Evolutionary conservation across 1,140 invertebrate species (phyloP).

Genomic region (Brachionus asplanchnoidis): DNA sequence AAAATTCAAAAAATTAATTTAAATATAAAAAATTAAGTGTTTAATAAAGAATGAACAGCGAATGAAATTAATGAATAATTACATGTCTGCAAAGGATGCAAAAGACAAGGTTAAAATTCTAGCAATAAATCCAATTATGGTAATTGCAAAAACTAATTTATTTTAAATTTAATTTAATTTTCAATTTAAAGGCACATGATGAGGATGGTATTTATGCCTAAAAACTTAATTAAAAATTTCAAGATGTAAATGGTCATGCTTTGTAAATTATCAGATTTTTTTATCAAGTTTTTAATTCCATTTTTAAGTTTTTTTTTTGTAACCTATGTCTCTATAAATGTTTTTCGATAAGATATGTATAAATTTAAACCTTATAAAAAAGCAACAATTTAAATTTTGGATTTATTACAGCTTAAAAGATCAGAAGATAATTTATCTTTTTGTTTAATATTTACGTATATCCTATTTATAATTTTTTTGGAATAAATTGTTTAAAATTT

Average conservation of each 20-base stretch:
- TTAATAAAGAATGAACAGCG: conserved; percentile 29
- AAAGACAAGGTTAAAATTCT: conserved; percentile 39
- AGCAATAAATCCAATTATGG: conserved; percentile 21
- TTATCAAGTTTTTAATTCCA: not conserved
- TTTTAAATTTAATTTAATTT: not conserved
- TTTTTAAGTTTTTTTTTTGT: not conserved
- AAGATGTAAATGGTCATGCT: not conserved
- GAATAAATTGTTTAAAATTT: not conserved
- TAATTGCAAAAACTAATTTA: not conserved
- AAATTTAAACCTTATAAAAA: not conserved
- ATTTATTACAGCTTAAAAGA: not conserved
- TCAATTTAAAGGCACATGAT: conserved; percentile 23
- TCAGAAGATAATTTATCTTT: not conserved
- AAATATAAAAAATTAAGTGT: not conserved
- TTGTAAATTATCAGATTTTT: not conserved
- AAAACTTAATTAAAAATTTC: not conserved
- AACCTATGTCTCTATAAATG: not conserved
- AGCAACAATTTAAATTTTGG: not conserved
- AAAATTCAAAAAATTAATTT: conserved; percentile 38
- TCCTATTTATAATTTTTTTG: not conserved
- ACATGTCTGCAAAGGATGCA: conserved; percentile 36
- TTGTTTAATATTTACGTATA: not conserved
- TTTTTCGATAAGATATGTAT: not conserved
- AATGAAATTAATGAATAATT: conserved; percentile 38
- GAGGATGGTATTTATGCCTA: conserved; percentile 32